Evolutionary conservation across 2,113 vertebrate genomes (phyloP).

Genomic region (Coregonus clupeaformis): DNA sequence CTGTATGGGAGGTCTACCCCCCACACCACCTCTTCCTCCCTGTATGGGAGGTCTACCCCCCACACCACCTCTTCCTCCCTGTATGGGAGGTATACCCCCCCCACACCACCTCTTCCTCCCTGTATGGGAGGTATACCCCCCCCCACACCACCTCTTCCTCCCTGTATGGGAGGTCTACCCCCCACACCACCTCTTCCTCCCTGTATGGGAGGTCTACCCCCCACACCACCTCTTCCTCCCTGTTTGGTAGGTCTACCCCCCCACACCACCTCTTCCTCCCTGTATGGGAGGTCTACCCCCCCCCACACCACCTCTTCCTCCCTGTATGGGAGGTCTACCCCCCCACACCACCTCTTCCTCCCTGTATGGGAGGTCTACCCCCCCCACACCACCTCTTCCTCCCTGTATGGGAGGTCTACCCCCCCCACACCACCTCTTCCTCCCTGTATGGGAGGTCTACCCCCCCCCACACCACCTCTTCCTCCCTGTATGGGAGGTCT

Average conservation of each 20-base stretch:
- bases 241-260: too few species aligned
- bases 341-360: not conserved
- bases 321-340: not conserved
- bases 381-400: not conserved
- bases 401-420: not conserved
- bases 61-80: not conserved
- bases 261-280: too few species aligned
- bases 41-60: not conserved
- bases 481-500: not conserved
- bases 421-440: not conserved
- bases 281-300: too few species aligned
- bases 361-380: too few species aligned
- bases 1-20: not conserved
- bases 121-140: too few species aligned
- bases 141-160: not conserved
- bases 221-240: not conserved
- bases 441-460: not conserved
- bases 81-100: too few species aligned
- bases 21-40: not conserved
- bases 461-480: not conserved
- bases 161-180: not conserved
- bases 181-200: not conserved
- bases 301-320: not conserved
- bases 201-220: not conserved
- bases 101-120: not conserved